Base-by-base conservation (phyloP, 1,140 invertebrate genomes). In the Agrypnia vestita region DNA sequence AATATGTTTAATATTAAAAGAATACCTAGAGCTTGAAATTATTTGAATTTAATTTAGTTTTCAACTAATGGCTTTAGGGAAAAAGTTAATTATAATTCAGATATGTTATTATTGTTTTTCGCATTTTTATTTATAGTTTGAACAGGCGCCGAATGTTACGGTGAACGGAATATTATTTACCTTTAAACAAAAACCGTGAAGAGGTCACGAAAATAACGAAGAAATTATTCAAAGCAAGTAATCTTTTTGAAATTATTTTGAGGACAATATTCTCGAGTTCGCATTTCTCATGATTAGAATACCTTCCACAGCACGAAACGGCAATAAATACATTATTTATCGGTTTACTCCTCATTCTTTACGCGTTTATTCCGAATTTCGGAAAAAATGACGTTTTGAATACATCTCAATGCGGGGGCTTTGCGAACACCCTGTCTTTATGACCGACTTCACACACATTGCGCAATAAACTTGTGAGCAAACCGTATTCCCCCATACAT, bases 401-500 rank as follows among this genome's bases (percentile, higher is more conserved):
- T 3, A 10, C 3, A 0, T 71, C 12, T 19, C 67, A 51, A 11
- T 44, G 62, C 43, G n/a, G 19, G 35, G 55, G 53, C n/a, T 53
- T 73, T 35, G 47, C 11, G 21, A 21, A 12, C 71, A 35, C 47
- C 47, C 71, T 56, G 47, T 47, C 12, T 76, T 76, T 76, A 62
- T 47, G 17, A 17, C 43, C 44, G 15, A 46, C 44, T 76, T 61
- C 35, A 62, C 55, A 62, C 35, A 62, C 59, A 76, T 35, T 59
- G 55, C 17, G 35, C 55, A 43, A 61, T 76, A 76, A 76, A 76
- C 12, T 62, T 62, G 55, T 62, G 25, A 73, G 47, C 43, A 49
- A 35, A 21, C 53, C 59, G 43, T 62, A 46, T 76, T 62, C 53
- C 21, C 17, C 56, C 73, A 62, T 62, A 25, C 11, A 25, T 76